Evolutionary conservation across 2,797 vertebrate genomes (phyloP).

Genomic region (Heterohyrax brucei): DNA sequence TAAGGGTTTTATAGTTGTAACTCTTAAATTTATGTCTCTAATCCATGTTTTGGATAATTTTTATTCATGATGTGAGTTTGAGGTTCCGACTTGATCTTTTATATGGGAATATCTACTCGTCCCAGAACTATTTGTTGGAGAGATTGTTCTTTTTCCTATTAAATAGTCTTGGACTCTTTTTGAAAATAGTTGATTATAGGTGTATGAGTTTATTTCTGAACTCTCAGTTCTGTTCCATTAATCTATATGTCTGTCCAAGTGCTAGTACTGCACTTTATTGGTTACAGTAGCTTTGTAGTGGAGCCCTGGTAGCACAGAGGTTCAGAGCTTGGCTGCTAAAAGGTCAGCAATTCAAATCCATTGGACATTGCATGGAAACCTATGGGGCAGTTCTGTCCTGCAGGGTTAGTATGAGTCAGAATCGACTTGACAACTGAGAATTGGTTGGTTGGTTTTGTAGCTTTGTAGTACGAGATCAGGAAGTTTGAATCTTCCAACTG

Average conservation of each 20-base stretch:
- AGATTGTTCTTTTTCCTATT: not conserved
- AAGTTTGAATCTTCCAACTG: not conserved
- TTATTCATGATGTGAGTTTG: not conserved
- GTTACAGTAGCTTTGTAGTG: not conserved
- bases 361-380: too few relatives aligned
- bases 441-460: too few relatives aligned
- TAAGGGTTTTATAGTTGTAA: not conserved
- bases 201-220: not conserved
- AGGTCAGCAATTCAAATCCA: too few relatives aligned
- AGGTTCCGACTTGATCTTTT: not conserved
- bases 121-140: not conserved
- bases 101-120: not conserved
- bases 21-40: constrained; percentile 27
- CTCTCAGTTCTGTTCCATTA: not conserved
- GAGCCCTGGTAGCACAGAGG: too few relatives aligned
- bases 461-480: not conserved
- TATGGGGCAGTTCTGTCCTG: too few relatives aligned
- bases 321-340: too few relatives aligned
- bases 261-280: not conserved
- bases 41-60: constrained; percentile 17
- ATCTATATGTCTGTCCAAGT: not conserved
- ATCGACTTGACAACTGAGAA: too few relatives aligned
- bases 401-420: too few relatives aligned
- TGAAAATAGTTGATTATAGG: constrained; percentile 5
- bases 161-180: not conserved